Conservation (phyloP, 2,797 vertebrate species). For the Poeciliopsis gracilis region DNA sequence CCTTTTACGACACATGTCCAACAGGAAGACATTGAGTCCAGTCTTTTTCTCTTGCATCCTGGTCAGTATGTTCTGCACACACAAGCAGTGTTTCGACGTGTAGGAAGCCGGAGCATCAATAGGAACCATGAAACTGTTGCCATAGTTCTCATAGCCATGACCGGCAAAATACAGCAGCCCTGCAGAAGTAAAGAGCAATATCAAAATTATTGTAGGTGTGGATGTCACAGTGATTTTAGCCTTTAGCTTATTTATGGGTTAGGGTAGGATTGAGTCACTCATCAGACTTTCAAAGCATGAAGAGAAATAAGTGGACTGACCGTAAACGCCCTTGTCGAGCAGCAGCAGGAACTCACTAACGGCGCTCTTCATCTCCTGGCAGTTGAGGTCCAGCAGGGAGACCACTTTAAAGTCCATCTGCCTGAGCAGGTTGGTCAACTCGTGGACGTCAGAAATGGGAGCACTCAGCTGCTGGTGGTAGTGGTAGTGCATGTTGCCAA, state of each 20-base stretch:
- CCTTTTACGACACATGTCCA: constrained; percentile 93
- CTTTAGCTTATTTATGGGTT: background rate
- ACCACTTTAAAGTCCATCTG: constrained; percentile 92
- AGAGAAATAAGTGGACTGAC: constrained; percentile 61
- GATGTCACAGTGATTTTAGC: background rate
- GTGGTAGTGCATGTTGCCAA: constrained; percentile 89
- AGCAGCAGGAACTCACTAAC: constrained; percentile 88
- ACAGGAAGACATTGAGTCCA: constrained; percentile 86
- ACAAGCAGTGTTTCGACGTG: constrained; percentile 86
- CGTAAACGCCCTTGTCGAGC: constrained; percentile 87
- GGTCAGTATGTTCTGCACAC: constrained; percentile 85
- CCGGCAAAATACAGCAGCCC: constrained; percentile 90
- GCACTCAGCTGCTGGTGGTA: constrained; percentile 84
- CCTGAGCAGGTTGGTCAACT: constrained; percentile 82
- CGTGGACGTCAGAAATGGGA: constrained; percentile 86
- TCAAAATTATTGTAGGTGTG: background rate
- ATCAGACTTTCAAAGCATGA: background rate
- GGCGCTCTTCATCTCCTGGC: constrained; percentile 88
- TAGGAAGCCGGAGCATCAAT: constrained; percentile 84
- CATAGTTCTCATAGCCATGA: constrained; percentile 89
- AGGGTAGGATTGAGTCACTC: background rate
- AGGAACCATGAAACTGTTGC: constrained; percentile 93
- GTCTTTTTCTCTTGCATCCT: constrained; percentile 88
- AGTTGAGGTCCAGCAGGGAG: constrained; percentile 86
- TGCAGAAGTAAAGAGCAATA: constrained; percentile 50